A percentile compares a stretch with the other conserved stretches of the same genome.
These are phyloP conservation scores for Triplophysa yarkandensis DNA, from an alignment of 2,797 vertebrate genomes.

Conservation along the genomic window DNA sequence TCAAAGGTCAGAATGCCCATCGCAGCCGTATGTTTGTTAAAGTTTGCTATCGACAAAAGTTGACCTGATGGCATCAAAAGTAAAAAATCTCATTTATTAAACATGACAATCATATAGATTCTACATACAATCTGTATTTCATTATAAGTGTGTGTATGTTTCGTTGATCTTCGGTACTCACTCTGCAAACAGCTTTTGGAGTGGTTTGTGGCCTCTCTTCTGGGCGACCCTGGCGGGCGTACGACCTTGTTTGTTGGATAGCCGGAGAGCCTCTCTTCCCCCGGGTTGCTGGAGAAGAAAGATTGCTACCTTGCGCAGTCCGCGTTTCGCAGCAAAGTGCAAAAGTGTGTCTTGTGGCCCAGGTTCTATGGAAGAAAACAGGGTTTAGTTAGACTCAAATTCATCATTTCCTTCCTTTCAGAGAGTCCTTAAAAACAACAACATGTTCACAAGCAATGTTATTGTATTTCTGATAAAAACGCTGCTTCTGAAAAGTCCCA, in stretches of 20 bases:
- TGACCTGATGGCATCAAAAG: neutral
- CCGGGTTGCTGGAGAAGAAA: constrained; percentile 85
- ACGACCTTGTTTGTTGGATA: constrained; percentile 79
- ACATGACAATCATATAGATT: neutral
- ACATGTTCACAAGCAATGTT: neutral
- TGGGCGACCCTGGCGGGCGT: constrained; percentile 79
- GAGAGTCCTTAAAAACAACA: neutral
- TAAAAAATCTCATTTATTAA: neutral
- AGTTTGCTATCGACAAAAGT: neutral
- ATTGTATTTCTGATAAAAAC: neutral
- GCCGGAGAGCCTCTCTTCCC: constrained; percentile 76
- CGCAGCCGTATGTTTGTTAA: neutral
- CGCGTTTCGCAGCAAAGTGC: constrained; percentile 84
- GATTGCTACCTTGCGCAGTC: constrained; percentile 77
- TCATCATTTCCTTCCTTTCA: neutral
- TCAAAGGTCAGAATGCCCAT: constrained; percentile 24
- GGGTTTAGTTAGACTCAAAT: constrained; percentile 21
- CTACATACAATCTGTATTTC: neutral
- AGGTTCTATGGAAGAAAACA: constrained; percentile 37
- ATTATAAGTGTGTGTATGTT: neutral
- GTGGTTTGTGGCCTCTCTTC: constrained; percentile 79
- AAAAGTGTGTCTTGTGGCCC: constrained; percentile 81
- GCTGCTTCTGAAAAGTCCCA: constrained; percentile 13
- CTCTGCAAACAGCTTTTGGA: constrained; percentile 71
- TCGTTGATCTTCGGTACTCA: constrained; percentile 54